phyloP scores from a whole-genome alignment of 2,888 invertebrate species.

The Acrobasis repandana region DNA sequence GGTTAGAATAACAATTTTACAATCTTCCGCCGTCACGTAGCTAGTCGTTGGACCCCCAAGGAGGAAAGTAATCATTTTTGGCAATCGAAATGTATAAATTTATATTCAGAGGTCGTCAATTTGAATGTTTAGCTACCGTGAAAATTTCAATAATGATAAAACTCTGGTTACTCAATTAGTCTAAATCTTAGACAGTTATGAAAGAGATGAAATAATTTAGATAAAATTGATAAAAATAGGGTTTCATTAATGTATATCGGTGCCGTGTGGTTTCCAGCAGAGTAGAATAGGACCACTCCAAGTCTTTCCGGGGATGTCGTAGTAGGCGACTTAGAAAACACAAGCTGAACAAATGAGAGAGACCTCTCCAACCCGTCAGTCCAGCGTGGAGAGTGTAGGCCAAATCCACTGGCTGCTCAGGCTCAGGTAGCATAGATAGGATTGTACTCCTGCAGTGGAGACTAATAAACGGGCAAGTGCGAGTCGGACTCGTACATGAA shows the following conservation, averaged over 20 bases:
- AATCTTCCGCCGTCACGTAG: conserved; percentile 74
- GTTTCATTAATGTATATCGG: not conserved
- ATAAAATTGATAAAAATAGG: not conserved
- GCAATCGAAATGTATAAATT: conserved; percentile 70
- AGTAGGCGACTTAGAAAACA: no score
- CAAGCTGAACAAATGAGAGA: no score
- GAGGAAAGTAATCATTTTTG: conserved; percentile 75
- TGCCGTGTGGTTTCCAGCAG: no score
- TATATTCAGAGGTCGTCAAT: conserved; percentile 70
- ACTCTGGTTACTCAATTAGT: conserved; percentile 34
- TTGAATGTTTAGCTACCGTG: conserved; percentile 60
- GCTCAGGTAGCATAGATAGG: no score
- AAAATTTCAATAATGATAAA: conserved; percentile 47
- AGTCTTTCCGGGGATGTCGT: no score
- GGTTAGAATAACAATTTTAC: conserved; percentile 79
- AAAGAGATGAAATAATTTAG: not conserved
- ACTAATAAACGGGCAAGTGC: no score
- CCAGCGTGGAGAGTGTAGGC: no score
- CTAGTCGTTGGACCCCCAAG: conserved; percentile 69
- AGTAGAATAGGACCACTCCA: no score
- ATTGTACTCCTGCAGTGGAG: no score
- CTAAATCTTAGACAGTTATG: not conserved
- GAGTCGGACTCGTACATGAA: no score
- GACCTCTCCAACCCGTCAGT: no score
- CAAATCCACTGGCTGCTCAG: no score